A percentile compares a stretch with the other conserved stretches of the same genome.
phyloP scores from a whole-genome alignment of 2,888 invertebrate species.

The Chloromyia formosa region DNA sequence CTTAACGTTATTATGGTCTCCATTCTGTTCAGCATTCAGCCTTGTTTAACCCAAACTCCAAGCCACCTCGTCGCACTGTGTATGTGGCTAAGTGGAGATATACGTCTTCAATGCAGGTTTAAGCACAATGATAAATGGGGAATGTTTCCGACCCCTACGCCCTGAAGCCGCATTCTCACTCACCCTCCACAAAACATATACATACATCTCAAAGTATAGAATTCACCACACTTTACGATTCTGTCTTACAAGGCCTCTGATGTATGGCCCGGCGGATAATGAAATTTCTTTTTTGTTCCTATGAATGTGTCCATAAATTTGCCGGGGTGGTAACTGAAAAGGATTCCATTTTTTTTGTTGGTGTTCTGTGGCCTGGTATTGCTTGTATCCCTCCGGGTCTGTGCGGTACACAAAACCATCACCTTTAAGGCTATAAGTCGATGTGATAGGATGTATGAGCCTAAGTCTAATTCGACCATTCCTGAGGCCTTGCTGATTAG shows the following conservation, averaged over 20 bases:
- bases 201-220: too few species aligned
- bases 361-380: too few species aligned
- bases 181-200: not conserved
- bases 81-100: slow-evolving; percentile 34
- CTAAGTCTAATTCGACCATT: not conserved
- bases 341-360: slow-evolving; percentile 14
- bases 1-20: slow-evolving; percentile 37
- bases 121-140: slow-evolving; percentile 39
- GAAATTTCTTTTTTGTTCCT: slow-evolving; percentile 44
- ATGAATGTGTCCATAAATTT: slow-evolving; percentile 43
- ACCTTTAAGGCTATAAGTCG: too few species aligned
- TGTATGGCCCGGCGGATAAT: slow-evolving; percentile 40
- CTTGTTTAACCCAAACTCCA: too few species aligned
- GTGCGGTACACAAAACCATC: not conserved
- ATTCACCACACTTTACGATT: not conserved
- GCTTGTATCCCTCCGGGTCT: not conserved
- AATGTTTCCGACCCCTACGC: slow-evolving; percentile 38
- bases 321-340: slow-evolving; percentile 26
- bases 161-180: not conserved
- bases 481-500: slow-evolving; percentile 19
- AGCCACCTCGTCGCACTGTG: not conserved
- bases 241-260: slow-evolving; percentile 29
- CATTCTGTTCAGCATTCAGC: too few species aligned
- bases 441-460: not conserved
- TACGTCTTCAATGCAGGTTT: slow-evolving; percentile 39